Evolutionary conservation across 2,113 vertebrate species (phyloP).

Genomic region (Archocentrus centrarchus): DNA sequence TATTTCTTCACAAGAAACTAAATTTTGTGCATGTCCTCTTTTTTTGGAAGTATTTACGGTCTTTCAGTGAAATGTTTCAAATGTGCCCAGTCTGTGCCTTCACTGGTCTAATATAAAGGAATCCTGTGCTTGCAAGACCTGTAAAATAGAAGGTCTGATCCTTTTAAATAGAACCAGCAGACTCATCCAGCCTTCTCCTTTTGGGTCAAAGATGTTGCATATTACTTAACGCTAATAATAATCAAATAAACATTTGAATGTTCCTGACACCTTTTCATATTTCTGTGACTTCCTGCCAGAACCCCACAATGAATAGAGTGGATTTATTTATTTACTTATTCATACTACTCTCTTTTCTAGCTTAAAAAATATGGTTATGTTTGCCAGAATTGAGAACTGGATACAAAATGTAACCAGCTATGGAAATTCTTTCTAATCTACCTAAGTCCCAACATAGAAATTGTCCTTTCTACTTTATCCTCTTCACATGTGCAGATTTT

Average conservation of each 20-base stretch:
- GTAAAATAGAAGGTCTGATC: not conserved
- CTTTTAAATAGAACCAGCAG: not conserved
- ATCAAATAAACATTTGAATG: accelerated
- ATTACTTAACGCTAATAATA: not conserved
- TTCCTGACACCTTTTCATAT: not conserved
- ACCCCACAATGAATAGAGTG: not conserved
- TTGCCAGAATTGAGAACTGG: not conserved
- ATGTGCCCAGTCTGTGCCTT: not conserved
- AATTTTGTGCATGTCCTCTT: not conserved
- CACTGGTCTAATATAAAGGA: not conserved
- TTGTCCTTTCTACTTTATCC: not conserved
- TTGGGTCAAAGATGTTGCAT: not conserved
- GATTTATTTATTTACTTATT: not conserved
- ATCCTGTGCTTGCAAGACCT: not conserved
- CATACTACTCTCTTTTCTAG: not conserved
- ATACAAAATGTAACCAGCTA: not conserved
- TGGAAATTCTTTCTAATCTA: not conserved
- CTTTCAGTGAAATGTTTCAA: not conserved
- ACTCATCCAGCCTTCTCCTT: not conserved
- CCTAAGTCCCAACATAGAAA: not conserved
- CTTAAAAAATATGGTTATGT: not conserved
- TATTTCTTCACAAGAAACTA: too few species aligned
- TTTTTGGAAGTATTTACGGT: not conserved
- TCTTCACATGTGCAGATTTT: not conserved
- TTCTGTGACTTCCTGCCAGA: not conserved